phyloP scores from a whole-genome alignment of 2,888 invertebrate species.

The Hartigia nigra region DNA sequence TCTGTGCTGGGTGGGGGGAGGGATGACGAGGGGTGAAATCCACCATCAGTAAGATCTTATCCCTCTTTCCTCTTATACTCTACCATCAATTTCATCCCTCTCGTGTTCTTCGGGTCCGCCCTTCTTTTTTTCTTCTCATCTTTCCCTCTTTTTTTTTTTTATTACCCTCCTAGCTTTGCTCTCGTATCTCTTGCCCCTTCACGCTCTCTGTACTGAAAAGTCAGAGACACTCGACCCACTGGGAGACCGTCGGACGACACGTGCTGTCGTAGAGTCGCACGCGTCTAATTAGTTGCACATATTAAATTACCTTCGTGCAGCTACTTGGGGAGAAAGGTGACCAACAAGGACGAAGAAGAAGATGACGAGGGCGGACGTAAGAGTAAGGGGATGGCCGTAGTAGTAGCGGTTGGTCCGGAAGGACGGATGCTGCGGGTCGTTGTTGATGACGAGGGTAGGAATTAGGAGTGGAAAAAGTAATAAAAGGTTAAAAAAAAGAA shows the following conservation, averaged over 20 bases:
- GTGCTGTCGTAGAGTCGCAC: neutral
- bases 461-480: neutral
- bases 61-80: neutral
- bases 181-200: neutral
- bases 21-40: neutral
- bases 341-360: neutral
- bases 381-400: too few relatives aligned
- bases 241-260: neutral
- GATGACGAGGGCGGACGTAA: too few relatives aligned
- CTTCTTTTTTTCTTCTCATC: neutral
- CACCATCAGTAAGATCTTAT: neutral
- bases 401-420: neutral
- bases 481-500: neutral
- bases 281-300: constrained; percentile 1
- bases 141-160: neutral
- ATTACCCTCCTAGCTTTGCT: neutral
- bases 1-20: neutral
- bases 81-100: neutral
- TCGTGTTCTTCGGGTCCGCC: neutral
- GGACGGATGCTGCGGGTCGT: neutral
- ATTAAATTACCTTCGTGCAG: neutral
- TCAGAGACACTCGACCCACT: neutral
- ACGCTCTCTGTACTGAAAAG: neutral
- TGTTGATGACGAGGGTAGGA: neutral
- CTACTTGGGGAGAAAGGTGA: neutral